These are phyloP conservation scores for Biston betularia DNA, from an alignment of 2,888 invertebrate species.

Conservation along the genomic window DNA sequence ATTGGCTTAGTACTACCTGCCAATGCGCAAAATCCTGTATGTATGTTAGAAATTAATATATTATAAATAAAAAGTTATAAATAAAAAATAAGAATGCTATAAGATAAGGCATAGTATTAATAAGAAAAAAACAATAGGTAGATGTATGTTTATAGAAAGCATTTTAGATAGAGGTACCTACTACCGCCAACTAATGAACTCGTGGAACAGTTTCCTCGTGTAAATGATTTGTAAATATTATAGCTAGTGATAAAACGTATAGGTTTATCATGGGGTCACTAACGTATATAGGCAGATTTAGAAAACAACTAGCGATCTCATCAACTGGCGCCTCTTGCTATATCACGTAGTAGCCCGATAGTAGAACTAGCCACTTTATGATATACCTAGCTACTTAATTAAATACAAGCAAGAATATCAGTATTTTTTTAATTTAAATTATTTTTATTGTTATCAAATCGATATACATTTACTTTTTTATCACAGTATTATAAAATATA, in stretches of 20 bases:
- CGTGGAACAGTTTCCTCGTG: conserved; percentile 53
- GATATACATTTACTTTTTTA: too few species aligned
- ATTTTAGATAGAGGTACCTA: conserved; percentile 34
- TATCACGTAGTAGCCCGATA: conserved; percentile 9
- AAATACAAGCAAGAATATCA: neutral
- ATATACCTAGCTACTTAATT: neutral
- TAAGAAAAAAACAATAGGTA: neutral
- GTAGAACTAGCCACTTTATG: neutral
- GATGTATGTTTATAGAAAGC: neutral
- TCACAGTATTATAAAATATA: too few species aligned
- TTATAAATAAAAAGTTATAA: too few species aligned
- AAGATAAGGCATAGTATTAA: too few species aligned
- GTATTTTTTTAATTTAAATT: too few species aligned
- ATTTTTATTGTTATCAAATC: too few species aligned
- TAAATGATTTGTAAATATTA: conserved; percentile 62
- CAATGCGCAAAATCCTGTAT: too few species aligned
- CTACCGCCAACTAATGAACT: conserved; percentile 56
- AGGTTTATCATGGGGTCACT: conserved; percentile 78
- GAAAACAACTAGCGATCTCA: conserved; percentile 64
- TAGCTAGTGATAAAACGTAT: conserved; percentile 56
- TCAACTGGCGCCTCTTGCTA: conserved; percentile 69
- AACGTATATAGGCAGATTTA: conserved; percentile 60
- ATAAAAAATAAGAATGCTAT: too few species aligned
- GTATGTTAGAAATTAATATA: too few species aligned
- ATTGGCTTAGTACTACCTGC: too few species aligned